Evolutionary conservation across 2,113 vertebrate species (phyloP).

Genomic region (Zosterops borbonicus): DNA sequence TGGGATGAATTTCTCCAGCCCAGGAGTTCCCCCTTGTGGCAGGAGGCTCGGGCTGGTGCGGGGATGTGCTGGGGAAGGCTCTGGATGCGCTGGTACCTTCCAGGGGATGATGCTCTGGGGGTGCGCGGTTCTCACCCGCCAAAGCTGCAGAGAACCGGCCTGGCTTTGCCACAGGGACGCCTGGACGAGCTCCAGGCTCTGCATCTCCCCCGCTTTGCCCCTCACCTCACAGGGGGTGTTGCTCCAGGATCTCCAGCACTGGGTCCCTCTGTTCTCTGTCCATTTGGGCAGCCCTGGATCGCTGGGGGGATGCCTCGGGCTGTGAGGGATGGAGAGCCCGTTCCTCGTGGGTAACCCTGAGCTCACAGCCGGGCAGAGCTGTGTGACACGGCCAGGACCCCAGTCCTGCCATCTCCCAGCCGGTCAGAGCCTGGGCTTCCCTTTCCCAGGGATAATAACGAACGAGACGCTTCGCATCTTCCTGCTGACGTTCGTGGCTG

Average conservation of each 20-base stretch:
- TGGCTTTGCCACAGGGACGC: accelerated
- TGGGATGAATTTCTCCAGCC: slow-evolving; percentile 17
- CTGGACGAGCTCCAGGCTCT: neutral
- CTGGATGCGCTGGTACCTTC: accelerated
- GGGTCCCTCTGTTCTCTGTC: accelerated
- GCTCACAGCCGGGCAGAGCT: accelerated
- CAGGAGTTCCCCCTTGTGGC: slow-evolving; percentile 72
- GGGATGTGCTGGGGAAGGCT: neutral
- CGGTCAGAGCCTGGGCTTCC: neutral
- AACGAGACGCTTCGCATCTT: neutral
- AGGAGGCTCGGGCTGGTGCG: neutral
- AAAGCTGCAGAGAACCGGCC: accelerated
- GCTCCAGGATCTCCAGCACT: accelerated
- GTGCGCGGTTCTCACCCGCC: neutral
- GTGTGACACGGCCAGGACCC: neutral
- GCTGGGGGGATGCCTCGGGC: neutral
- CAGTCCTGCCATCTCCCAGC: neutral
- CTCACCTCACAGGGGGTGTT: accelerated
- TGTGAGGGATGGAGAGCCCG: accelerated
- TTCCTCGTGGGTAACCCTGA: accelerated
- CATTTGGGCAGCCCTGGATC: accelerated
- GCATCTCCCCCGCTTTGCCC: neutral
- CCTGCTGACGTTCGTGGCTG: accelerated
- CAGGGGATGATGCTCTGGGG: neutral
- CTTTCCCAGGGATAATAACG: accelerated